A percentile compares a stretch with the other conserved stretches of the same genome.
These are phyloP conservation scores for Tetraneura akinire DNA, from an alignment of 1,140 invertebrate species.

Conservation along the genomic window DNA sequence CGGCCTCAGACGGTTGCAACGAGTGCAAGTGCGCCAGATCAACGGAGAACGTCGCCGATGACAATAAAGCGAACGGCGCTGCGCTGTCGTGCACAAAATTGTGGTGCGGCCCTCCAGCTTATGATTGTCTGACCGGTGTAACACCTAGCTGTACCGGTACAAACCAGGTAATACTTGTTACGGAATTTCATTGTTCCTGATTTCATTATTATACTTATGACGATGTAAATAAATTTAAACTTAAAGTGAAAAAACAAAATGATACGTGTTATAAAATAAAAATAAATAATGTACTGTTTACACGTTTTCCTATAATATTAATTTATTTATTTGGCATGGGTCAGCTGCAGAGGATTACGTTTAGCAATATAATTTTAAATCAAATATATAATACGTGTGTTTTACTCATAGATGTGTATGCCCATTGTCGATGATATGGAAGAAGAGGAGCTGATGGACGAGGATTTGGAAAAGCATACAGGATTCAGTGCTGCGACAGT, in stretches of 20 bases:
- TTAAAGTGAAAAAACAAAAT: too few relatives aligned
- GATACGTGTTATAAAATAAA: too few relatives aligned
- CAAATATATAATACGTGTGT: too few relatives aligned
- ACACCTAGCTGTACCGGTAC: conserved; percentile 13
- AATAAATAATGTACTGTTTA: too few relatives aligned
- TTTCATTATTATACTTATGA: too few relatives aligned
- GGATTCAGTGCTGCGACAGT: not conserved
- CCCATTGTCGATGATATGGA: conserved; percentile 9
- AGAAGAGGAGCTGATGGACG: conserved; percentile 8
- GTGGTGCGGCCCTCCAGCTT: conserved; percentile 27
- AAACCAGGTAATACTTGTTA: conserved; percentile 21
- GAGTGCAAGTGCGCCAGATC: conserved; percentile 22
- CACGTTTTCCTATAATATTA: too few relatives aligned
- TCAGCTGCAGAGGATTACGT: too few relatives aligned
- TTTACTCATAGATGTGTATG: not conserved
- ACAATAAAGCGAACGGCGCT: not conserved
- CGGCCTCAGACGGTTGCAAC: conserved; percentile 17
- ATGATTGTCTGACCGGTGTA: not conserved
- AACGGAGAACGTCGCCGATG: not conserved
- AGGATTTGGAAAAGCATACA: not conserved
- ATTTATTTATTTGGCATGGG: too few relatives aligned
- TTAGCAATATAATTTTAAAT: not conserved
- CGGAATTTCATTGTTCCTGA: not conserved
- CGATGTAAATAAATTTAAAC: too few relatives aligned
- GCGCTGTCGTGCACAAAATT: conserved; percentile 24